These are phyloP conservation scores for Hormaphis cornu DNA, from an alignment of 1,140 invertebrate species.

Conservation along the genomic window DNA sequence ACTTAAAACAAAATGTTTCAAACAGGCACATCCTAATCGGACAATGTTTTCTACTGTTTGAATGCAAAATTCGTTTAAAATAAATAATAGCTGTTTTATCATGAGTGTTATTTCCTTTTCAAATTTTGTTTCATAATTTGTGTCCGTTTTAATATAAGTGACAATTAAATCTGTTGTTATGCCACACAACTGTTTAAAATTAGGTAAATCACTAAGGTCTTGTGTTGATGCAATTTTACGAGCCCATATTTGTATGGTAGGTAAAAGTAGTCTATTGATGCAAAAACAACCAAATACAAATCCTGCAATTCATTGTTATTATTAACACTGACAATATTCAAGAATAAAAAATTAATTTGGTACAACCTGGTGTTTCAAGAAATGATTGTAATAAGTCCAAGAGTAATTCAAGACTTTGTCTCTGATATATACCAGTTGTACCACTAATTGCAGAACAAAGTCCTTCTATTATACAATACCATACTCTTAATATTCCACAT, in stretches of 20 bases:
- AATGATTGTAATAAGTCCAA: conserved; percentile 73
- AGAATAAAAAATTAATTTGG: background rate
- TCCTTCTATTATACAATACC: conserved; percentile 84
- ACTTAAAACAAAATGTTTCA: conserved; percentile 75
- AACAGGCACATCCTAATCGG: conserved; percentile 81
- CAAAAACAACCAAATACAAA: conserved; percentile 79
- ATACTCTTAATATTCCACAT: conserved; percentile 79
- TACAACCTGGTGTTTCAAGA: conserved; percentile 53
- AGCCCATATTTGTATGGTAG: conserved; percentile 82
- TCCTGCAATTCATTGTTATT: conserved; percentile 46
- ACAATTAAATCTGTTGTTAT: conserved; percentile 84
- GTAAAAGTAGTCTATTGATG: conserved; percentile 78
- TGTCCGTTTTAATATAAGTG: background rate
- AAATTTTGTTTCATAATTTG: conserved; percentile 36
- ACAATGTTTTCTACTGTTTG: conserved; percentile 80
- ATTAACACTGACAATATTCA: background rate
- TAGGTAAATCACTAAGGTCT: conserved; percentile 49
- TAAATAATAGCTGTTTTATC: conserved; percentile 74
- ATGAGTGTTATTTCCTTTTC: conserved; percentile 56
- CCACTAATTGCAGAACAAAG: conserved; percentile 70
- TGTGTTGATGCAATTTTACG: conserved; percentile 52
- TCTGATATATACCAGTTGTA: conserved; percentile 74
- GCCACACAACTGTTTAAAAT: conserved; percentile 88
- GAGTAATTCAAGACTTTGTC: conserved; percentile 72
- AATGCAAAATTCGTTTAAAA: conserved; percentile 81